phyloP scores from a whole-genome alignment of 2,888 invertebrate species.

The Mesoligia furuncula region DNA sequence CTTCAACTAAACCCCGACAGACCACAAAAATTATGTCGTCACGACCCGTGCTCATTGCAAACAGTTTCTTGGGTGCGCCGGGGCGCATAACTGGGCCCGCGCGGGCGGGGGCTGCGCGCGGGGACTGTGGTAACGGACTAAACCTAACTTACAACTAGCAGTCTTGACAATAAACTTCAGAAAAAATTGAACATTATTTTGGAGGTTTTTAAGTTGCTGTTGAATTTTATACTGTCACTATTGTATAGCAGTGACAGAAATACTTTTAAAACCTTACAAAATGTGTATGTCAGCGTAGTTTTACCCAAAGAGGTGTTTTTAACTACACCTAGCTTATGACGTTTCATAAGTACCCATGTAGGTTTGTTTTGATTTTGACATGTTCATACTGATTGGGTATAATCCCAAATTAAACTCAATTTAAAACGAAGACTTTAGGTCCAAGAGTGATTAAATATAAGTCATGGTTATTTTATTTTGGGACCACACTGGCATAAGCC shows the following conservation, averaged over 20 bases:
- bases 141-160: conserved; percentile 74
- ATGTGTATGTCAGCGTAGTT: conserved; percentile 13
- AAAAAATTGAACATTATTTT: background rate
- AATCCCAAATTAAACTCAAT: background rate
- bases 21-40: conserved; percentile 56
- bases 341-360: too few species aligned
- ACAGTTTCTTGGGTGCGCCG: conserved; percentile 85
- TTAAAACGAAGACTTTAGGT: background rate
- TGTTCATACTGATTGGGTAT: background rate
- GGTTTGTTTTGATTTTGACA: too few species aligned
- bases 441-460: background rate
- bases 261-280: conserved; percentile 2
- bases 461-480: background rate
- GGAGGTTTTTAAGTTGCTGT: background rate
- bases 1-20: conserved; percentile 31
- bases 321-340: background rate
- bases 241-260: background rate
- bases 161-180: conserved; percentile 56
- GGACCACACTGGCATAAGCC: background rate
- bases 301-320: background rate
- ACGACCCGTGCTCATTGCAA: conserved; percentile 69
- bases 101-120: conserved; percentile 86
- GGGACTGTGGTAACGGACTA: conserved; percentile 85
- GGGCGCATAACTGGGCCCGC: conserved; percentile 81
- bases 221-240: background rate